Evolutionary conservation across 1,140 invertebrate genomes (phyloP), one percentile per base, ranked within the genome.

Genomic region (Akabosia matsudoensis): DNA sequence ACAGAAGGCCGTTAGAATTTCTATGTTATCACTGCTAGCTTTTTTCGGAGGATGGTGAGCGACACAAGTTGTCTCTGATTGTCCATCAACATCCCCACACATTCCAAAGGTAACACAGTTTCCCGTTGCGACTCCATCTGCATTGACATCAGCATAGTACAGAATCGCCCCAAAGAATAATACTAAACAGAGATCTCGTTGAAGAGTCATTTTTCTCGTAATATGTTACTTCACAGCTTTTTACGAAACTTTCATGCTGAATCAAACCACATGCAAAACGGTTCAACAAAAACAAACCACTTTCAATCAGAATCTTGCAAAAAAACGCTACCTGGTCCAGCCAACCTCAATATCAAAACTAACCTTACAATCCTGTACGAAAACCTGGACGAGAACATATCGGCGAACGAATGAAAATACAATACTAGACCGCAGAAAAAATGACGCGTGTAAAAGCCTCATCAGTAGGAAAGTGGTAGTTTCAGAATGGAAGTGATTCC

Each of bases 61-160:
- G 7, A 72, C 70, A 45, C 70, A 72, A 7, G 70, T 10, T 4
- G 33, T 72, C 28, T 72, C 70, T 14, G 33, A 45, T 30, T 34
- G 7, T 7, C 33, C 70, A n/a, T 10, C 34, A 16, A 37, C 24
- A 1, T 72, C 70, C 10, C 33, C 33, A 72, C 70, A 72, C 33
- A 51, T 45, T 28, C 70, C 70, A 24, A 45, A 72, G 13, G 10
- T 72, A 22, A 72, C 33, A 51, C 70, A 72, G 14, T 67, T 30
- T 16, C 30, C 61, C 54, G 14, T 3, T 7, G 54, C 54, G 24
- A 4, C 3, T 56, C 24, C 54, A 4, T 24, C 54, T 4, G 54
- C 37, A 45, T 10, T 10, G 37, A 45, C 18, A 45, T 45, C 37
- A 18, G 18, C 37, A 45, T 45, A 10, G 37, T 45, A 10, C 7